Evolutionary conservation across 2,888 invertebrate genomes (phyloP).

Genomic region (Tillus elongatus): DNA sequence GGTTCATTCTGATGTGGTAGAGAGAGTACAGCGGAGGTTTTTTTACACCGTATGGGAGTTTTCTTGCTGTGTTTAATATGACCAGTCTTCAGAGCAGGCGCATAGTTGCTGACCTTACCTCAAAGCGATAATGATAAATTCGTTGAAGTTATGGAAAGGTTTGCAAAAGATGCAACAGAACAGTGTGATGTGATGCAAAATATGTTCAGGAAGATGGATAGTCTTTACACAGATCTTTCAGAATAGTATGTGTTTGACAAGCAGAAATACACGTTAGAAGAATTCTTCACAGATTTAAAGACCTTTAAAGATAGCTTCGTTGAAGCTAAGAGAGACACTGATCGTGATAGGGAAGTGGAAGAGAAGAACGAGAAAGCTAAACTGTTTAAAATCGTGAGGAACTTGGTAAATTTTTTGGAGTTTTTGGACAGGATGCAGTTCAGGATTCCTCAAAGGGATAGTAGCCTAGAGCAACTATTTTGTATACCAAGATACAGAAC

Average conservation of each 20-base stretch:
- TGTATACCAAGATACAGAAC: no score
- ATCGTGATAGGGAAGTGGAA: constrained; percentile 70
- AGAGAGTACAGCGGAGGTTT: no score
- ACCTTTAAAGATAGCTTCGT: constrained; percentile 86
- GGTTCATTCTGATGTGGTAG: no score
- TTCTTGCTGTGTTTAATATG: no score
- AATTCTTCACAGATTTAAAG: constrained; percentile 92
- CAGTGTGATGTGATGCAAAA: constrained; percentile 83
- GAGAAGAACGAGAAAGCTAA: constrained; percentile 76
- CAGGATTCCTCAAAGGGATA: no score
- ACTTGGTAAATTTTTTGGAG: no score
- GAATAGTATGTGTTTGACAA: constrained; percentile 90
- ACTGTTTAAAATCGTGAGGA: constrained; percentile 72
- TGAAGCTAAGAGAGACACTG: constrained; percentile 77
- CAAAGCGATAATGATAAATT: constrained; percentile 79
- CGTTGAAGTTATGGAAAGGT: constrained; percentile 67
- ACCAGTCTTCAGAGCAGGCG: no score
- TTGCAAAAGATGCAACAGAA: constrained; percentile 65
- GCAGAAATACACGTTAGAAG: constrained; percentile 88
- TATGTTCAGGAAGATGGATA: constrained; percentile 91
- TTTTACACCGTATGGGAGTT: no score
- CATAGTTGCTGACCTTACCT: no score
- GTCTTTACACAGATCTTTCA: constrained; percentile 70
- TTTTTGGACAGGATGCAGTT: no score
- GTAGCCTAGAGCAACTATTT: no score